Percentiles rank a stretch among this genome's conserved stretches.
These are phyloP conservation scores for Drosophila sp. DNA, from an alignment of 1,140 invertebrate species.

Conservation along the genomic window DNA sequence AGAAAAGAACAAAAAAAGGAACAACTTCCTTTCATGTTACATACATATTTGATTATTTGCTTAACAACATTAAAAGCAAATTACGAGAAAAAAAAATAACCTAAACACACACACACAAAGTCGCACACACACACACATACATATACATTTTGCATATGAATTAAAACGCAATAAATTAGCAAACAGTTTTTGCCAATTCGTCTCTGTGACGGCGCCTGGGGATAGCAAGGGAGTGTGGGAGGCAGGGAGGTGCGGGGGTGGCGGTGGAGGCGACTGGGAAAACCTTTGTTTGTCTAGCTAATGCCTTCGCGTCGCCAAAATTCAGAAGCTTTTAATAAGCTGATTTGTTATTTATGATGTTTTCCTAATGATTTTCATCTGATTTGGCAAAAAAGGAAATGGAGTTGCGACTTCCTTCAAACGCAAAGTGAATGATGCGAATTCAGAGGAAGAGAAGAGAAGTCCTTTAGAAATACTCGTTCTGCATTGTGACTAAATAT, in stretches of 20 bases:
- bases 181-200: conserved; percentile 54
- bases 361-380: conserved; percentile 58
- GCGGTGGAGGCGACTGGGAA: conserved; percentile 19
- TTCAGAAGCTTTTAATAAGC: conserved; percentile 71
- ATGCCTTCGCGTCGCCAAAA: conserved; percentile 46
- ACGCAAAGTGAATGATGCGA: neutral
- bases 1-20: conserved; percentile 26
- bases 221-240: neutral
- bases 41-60: conserved; percentile 72
- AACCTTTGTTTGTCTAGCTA: conserved; percentile 58
- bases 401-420: neutral
- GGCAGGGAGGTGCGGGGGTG: neutral
- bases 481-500: no score
- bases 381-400: conserved; percentile 16
- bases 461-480: no score
- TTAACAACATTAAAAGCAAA: conserved; percentile 62
- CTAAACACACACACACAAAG: conserved; percentile 31
- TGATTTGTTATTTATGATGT: conserved; percentile 79
- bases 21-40: conserved; percentile 49
- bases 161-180: conserved; percentile 81
- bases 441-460: neutral
- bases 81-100: conserved; percentile 19
- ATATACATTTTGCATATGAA: conserved; percentile 73
- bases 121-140: conserved; percentile 19
- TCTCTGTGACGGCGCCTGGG: conserved; percentile 9